Evolutionary conservation across 2,797 vertebrate genomes (phyloP).

Genomic region (Phylloscopus collybita): DNA sequence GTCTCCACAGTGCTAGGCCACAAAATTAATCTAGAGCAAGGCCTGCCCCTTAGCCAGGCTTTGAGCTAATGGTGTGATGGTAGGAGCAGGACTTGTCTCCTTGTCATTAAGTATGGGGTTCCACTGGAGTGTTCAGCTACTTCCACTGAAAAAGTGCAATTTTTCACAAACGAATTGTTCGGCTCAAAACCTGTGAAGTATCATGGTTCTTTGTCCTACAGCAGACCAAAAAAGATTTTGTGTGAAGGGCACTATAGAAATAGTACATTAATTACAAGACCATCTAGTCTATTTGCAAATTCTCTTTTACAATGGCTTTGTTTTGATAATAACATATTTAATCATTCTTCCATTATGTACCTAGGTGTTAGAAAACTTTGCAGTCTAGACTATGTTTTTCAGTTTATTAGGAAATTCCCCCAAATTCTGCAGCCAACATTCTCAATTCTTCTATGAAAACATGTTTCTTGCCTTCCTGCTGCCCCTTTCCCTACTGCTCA

Average conservation of each 20-base stretch:
- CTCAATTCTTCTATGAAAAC: background rate
- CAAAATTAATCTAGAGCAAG: background rate
- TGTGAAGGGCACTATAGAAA: background rate
- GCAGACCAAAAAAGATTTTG: background rate
- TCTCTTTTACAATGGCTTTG: background rate
- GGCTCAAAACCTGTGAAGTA: background rate
- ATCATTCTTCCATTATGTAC: background rate
- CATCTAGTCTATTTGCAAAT: background rate
- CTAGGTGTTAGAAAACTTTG: background rate
- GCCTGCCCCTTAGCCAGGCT: background rate
- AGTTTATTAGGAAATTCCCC: background rate
- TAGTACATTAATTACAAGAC: background rate
- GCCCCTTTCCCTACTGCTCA: background rate
- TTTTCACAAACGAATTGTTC: background rate
- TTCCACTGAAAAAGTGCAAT: background rate
- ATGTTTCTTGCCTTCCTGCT: background rate
- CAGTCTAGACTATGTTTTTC: background rate
- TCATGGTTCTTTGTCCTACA: background rate
- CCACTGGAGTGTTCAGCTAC: background rate
- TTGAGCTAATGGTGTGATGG: background rate
- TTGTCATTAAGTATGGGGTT: accelerated
- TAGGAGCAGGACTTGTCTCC: background rate
- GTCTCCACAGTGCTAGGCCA: background rate
- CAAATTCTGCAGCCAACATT: background rate
- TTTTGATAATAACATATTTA: background rate